Evolutionary conservation across 1,140 invertebrate genomes (phyloP), one percentile per base, ranked within the genome.

Genomic region (Cyphomyrmex costatus): DNA sequence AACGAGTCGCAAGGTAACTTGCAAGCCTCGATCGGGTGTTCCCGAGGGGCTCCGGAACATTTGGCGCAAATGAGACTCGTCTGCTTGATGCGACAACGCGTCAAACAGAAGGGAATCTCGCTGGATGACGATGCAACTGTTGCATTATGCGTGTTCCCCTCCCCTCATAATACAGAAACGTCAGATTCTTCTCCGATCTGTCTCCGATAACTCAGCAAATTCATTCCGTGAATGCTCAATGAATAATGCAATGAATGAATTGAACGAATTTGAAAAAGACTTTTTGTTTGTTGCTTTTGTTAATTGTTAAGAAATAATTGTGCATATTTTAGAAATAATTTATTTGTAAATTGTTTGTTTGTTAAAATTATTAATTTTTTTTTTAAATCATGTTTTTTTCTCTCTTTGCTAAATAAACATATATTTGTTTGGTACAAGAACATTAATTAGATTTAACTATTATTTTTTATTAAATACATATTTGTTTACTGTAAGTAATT

Each of bases 51-150:
- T 83, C 33, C 70, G 79, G 79, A n/a, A 74, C 77, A 79, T 68
- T 79, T 53, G 77, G n/a, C 77, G 61, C 63, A 68, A 79, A 79
- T 79, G 77, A 33, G 60, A 53, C 42, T 68, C 60, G 76, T 68
- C 65, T 36, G 42, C 30, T n/a, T 36, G 63, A 70, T 21, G 79
- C 24, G 19, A 60, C 24, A 24, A 60, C 66, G 27, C 14, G 68
- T 60, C 36, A 30, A 49, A 14, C 53, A 19, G 21, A 58, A 56
- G 51, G 68, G 42, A 74, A 83, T 83, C 60, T 77, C 46, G 49
- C 46, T 33, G 6, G 30, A 78, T 78, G 74, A 76, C 73, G 73
- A 33, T 51, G 74, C 82, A 78, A 65, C 30, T 24, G 19, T 61
- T 85, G 73, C 73, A 85, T 36, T 77, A 58, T 58, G 33, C 51